These are phyloP conservation scores for Trogon surrucura DNA, from an alignment of 2,113 vertebrate species.

Conservation along the genomic window DNA sequence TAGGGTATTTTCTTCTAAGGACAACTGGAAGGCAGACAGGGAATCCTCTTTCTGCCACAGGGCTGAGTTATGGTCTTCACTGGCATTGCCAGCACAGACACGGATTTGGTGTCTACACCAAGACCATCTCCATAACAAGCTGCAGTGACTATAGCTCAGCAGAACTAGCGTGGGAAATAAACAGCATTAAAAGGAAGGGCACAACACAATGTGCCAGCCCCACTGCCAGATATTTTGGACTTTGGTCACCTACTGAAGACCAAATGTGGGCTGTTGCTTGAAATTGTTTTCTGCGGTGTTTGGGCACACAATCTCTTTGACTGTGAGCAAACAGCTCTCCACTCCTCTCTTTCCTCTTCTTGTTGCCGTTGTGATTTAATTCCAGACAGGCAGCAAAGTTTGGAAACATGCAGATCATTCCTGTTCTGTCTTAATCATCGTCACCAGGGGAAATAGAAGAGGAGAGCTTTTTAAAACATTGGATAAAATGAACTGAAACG, in stretches of 20 bases:
- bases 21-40: neutral
- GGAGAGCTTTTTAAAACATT: constrained; percentile 43
- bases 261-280: neutral
- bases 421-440: constrained; percentile 52
- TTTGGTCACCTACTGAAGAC: neutral
- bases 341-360: neutral
- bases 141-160: neutral
- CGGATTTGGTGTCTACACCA: neutral
- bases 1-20: accelerated
- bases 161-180: neutral
- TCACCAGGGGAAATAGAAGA: constrained; percentile 52
- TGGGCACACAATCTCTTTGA: neutral
- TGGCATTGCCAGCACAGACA: neutral
- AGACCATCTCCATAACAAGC: neutral
- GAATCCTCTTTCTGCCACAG: neutral
- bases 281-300: neutral
- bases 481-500: constrained; percentile 45
- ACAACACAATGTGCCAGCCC: neutral
- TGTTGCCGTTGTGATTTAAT: neutral
- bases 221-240: neutral
- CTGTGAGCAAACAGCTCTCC: neutral
- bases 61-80: neutral
- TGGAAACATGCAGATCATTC: constrained; percentile 56
- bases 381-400: constrained; percentile 61
- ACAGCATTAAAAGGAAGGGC: neutral